Base-by-base conservation (phyloP, 2,888 invertebrate genomes). In the Minunthozetes semirufus region DNA sequence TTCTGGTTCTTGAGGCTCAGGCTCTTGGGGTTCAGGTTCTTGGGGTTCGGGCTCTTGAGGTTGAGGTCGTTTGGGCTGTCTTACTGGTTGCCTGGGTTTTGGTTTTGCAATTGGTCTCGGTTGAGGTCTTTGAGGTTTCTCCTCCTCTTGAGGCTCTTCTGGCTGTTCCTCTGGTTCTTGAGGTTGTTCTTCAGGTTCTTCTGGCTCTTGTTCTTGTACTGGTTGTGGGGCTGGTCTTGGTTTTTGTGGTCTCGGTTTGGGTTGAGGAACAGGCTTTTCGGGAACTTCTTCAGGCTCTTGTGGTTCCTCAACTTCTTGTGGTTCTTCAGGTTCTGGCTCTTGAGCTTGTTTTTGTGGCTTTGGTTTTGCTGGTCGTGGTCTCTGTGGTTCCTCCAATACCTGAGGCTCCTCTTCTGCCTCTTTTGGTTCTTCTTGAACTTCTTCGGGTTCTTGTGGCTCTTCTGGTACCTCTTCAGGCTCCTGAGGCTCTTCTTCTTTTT, bases 371-470 rank as follows among this genome's bases (percentile, higher is more conserved):
- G 33, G 33, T 33, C 33, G 33, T 1, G 63, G 63, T 38, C 25
- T 63, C 38, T 29, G 29, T n/a, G 50, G n/a, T n/a, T 17, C 4
- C n/a, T 50, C 11, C n/a, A 11, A n/a, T 50, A 1, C 2, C 8
- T 50, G n/a, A n/a, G n/a, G 50, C n/a, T 5, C n/a, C 8, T 50
- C n/a, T 8, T 50, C 50, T 19, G 2, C n/a, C n/a, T 50, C 50
- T 50, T 50, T 1, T 15, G 46, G 46, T 48, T 48, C 46, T 48
- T 48, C 50, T 5, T n/a, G 50, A n/a, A 8, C 13, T 63, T 63
- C 63, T 33, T 63, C 63, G 1, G 63, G 63, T n/a, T 33, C 33
- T 63, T 63, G 63, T 27, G 59, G 59, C 15, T 27, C 59, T 59
- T 59, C 59, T 0, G 59, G 59, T 27, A 11, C 15, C 19, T 59